Evolutionary conservation across 2,888 invertebrate genomes (phyloP).

Genomic region (Axea sp.): DNA sequence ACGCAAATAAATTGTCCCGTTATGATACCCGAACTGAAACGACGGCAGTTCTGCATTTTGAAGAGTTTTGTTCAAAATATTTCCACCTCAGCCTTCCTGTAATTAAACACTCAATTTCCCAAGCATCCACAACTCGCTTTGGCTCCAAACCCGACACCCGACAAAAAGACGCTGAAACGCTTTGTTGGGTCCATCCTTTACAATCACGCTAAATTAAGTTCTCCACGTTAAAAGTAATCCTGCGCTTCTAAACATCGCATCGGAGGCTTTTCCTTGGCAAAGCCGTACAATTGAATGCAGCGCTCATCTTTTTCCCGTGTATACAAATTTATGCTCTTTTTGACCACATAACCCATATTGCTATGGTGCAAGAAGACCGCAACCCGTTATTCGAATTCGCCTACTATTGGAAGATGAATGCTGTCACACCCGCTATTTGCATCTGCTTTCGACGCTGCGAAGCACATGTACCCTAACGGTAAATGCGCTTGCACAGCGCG

Average conservation of each 20-base stretch:
- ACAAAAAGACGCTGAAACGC: conserved; percentile 47
- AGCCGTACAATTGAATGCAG: conserved; percentile 64
- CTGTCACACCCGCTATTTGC: conserved; percentile 64
- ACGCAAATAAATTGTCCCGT: too few species aligned
- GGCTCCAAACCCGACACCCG: not conserved
- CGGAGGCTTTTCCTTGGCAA: conserved; percentile 54
- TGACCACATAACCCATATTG: conserved; percentile 79
- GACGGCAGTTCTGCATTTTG: too few species aligned
- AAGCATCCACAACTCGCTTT: not conserved
- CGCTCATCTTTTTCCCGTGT: conserved; percentile 71
- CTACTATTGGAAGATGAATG: conserved; percentile 61
- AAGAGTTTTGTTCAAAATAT: too few species aligned
- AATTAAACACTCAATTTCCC: conserved; percentile 21
- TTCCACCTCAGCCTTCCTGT: not conserved
- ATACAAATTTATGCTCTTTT: conserved; percentile 78
- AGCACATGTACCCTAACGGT: conserved; percentile 70
- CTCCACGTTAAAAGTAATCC: conserved; percentile 62
- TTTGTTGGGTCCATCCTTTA: conserved; percentile 69
- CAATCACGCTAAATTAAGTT: conserved; percentile 75
- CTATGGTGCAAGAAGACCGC: conserved; percentile 72
- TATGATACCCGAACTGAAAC: too few species aligned
- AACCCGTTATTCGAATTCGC: conserved; percentile 77
- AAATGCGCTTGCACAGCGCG: conserved; percentile 63
- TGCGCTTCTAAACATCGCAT: conserved; percentile 55
- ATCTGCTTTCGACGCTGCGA: conserved; percentile 67